These are phyloP conservation scores for honey bee (Apis mellifera) DNA, from an alignment of 1,140 invertebrate species.

Conservation along the genomic window DNA sequence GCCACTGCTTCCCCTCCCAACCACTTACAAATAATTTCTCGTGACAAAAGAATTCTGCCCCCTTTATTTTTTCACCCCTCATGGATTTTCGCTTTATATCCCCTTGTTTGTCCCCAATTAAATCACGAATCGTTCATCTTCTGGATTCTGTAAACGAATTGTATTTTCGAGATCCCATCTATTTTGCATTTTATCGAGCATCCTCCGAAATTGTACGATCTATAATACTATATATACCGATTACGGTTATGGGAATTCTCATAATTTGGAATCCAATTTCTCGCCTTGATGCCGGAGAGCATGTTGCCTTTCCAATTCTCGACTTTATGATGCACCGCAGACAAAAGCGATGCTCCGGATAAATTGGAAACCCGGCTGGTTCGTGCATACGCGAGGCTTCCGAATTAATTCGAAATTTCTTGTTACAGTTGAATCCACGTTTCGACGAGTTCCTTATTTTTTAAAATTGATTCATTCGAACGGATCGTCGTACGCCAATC, in stretches of 20 bases:
- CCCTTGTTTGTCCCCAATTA: not conserved
- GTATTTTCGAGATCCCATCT: not conserved
- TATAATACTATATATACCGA: constrained; percentile 1
- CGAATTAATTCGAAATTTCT: not conserved
- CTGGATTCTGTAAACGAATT: too few relatives aligned
- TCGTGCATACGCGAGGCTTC: not conserved
- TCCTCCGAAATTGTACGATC: constrained; percentile 24
- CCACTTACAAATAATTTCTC: not conserved
- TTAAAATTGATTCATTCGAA: too few relatives aligned
- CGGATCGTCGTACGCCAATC: too few relatives aligned
- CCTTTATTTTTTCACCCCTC: too few relatives aligned
- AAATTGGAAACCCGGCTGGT: constrained; percentile 24
- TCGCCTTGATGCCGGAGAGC: constrained; percentile 16
- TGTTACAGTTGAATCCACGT: too few relatives aligned
- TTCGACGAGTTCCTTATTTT: too few relatives aligned
- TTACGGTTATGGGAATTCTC: constrained; percentile 46
- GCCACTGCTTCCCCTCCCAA: not conserved
- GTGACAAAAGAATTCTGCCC: not conserved
- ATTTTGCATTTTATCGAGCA: not conserved
- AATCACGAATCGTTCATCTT: not conserved
- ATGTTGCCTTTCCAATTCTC: constrained; percentile 27
- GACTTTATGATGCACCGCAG: not conserved
- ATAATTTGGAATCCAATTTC: constrained; percentile 31
- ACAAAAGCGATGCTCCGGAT: not conserved
- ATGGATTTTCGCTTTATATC: too few relatives aligned